Percentiles rank a stretch among this genome's conserved stretches.
Evolutionary conservation across 2,797 vertebrate genomes (phyloP).

Genomic region (Glossophaga mutica): DNA sequence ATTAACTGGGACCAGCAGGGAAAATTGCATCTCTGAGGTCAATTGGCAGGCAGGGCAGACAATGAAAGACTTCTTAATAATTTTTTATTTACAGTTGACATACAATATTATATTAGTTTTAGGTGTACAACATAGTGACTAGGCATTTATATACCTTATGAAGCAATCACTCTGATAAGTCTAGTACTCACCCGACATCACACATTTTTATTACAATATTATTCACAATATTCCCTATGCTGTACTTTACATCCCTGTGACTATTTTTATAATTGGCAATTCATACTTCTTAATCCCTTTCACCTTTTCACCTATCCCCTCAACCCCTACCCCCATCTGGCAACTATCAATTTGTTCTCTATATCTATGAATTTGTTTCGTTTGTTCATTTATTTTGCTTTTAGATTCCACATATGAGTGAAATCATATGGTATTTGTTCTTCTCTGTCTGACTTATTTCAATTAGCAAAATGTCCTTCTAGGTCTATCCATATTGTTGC

Average conservation of each 20-base stretch:
- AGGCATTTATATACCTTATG: not conserved
- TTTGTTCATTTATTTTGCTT: not conserved
- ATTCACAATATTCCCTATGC: not conserved
- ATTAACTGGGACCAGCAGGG: not conserved
- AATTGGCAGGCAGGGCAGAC: not conserved
- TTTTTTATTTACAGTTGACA: not conserved
- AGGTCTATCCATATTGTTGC: not conserved
- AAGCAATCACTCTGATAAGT: not conserved
- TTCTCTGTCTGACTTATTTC: not conserved
- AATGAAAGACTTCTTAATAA: not conserved
- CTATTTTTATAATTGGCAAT: not conserved
- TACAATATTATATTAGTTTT: not conserved
- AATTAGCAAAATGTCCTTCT: not conserved
- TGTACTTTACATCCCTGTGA: not conserved
- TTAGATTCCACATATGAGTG: not conserved
- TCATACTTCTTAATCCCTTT: not conserved
- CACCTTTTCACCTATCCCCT: not conserved
- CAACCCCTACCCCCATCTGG: not conserved
- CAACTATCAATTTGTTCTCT: not conserved
- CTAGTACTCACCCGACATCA: not conserved
- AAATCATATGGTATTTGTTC: not conserved
- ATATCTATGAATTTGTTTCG: not conserved
- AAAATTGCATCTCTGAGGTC: constrained; percentile 2
- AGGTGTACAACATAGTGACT: not conserved
- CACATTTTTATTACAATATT: not conserved